Evolutionary conservation across 2,888 invertebrate genomes (phyloP), one percentile per base, ranked within the genome.

Genomic region (Ypsolopha sequella): DNA sequence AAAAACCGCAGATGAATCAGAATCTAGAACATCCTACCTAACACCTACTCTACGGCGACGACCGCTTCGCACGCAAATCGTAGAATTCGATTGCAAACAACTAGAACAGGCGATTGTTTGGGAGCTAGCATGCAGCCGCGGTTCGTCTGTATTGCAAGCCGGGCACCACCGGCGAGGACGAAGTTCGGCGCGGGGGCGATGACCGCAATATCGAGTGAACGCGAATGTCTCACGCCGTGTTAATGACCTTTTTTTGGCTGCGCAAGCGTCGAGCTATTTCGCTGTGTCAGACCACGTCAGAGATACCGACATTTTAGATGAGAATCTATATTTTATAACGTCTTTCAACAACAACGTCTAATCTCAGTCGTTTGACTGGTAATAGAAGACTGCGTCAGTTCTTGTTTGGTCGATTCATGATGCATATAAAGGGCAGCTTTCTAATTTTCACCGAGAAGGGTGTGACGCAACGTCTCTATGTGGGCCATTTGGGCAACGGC

Each of bases 231-330:
- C 78, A 71, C 76, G 76, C 73, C 76, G 80, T 79, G 85, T 85
- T 84, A 82, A 81, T 82, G 82, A 85, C 84, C 84, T 81, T 82
- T 81, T 80, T 84, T 85, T 78, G 79, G 72, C 75, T 78, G 78
- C 72, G 73, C 75, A 68, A 75, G 73, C 71, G 44, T 34, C 33
- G 24, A 36, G 47, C 47, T 47, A 47, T 36, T 45, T 33, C 49
- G 49, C 49, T 41, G 41, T 49, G 49, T 41, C 41, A 41, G 47
- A 36, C 35, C 11, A 36, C 47, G 50, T 41, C 38, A 38, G 47
- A 50, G 38, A 39, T 50, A 24, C 24, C 50, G 46, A 36, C 36
- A 24, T 24, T 24, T 24, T 24, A 24, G 24, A 24, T 24, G 24
- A 2, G 24, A 24, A 24, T 24, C 24, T 2, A 24, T 24, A 24